phyloP scores from a whole-genome alignment of 2,113 vertebrate genomes.

The Cathartes aura region DNA sequence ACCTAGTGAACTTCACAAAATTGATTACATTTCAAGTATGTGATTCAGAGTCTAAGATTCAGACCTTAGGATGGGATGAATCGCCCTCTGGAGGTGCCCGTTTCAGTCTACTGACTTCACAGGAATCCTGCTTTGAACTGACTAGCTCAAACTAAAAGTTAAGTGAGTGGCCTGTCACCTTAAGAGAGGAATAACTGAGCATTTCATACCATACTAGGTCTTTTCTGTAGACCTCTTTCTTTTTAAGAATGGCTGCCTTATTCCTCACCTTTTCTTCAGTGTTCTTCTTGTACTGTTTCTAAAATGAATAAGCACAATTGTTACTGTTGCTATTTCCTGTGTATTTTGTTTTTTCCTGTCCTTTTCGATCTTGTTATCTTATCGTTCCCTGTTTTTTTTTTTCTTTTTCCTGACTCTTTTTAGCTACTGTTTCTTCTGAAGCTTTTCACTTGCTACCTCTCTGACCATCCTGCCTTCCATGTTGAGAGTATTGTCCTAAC shows the following conservation, averaged over 20 bases:
- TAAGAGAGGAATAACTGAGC: neutral
- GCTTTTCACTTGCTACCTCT: constrained; percentile 21
- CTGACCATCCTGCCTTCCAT: neutral
- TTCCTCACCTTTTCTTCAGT: neutral
- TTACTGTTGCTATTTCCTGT: neutral
- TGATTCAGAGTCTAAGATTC: neutral
- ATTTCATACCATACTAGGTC: neutral
- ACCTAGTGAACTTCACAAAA: neutral
- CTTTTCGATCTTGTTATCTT: constrained; percentile 8
- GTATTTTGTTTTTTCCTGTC: neutral
- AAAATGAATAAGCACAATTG: neutral
- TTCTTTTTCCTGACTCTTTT: neutral
- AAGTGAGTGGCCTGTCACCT: neutral
- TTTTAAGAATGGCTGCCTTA: neutral
- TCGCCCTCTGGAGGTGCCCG: constrained; percentile 47
- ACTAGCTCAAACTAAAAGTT: neutral
- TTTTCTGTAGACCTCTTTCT: neutral
- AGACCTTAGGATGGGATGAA: constrained; percentile 19
- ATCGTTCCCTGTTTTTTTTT: neutral
- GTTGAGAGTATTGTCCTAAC: neutral
- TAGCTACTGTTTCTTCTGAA: constrained; percentile 19
- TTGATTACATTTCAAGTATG: neutral
- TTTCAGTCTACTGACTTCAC: neutral
- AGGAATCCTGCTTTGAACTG: neutral
- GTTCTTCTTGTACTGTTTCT: neutral